phyloP scores from a whole-genome alignment of 2,113 vertebrate species.

The Macrotis lagotis region DNA sequence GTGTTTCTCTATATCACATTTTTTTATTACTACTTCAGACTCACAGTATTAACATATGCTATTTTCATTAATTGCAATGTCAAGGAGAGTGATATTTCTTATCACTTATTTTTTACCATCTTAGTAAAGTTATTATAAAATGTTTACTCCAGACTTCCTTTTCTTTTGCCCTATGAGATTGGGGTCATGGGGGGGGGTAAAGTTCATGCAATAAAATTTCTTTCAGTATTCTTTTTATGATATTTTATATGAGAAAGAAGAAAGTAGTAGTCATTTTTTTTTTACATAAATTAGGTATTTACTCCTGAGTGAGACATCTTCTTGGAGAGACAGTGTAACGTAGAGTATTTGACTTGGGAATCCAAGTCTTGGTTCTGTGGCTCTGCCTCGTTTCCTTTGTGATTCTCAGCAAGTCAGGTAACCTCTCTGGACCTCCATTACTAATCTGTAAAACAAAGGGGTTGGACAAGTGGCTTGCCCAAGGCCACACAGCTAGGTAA shows the following conservation, averaged over 20 bases:
- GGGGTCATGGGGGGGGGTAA: constrained; percentile 19
- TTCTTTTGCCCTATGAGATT: constrained; percentile 28
- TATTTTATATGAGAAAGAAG: constrained; percentile 10
- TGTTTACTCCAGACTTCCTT: background rate
- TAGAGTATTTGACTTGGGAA: background rate
- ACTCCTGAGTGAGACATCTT: constrained; percentile 18
- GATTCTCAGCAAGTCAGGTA: background rate
- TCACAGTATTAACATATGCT: background rate
- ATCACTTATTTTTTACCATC: constrained; percentile 27
- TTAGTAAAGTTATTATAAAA: background rate
- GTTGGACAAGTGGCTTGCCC: too few relatives aligned
- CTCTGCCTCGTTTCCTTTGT: background rate
- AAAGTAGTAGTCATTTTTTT: constrained; percentile 6
- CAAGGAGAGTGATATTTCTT: constrained; percentile 16
- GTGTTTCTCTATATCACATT: constrained; percentile 3
- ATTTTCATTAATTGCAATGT: constrained; percentile 19
- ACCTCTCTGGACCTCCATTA: background rate
- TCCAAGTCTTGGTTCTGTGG: background rate
- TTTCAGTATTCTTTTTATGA: constrained; percentile 25
- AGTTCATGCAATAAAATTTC: constrained; percentile 1
- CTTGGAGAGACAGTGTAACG: background rate
- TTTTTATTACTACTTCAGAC: background rate
- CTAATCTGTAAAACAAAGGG: background rate
- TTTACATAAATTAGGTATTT: constrained; percentile 16
- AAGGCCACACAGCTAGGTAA: too few relatives aligned